A percentile compares a stretch with the other conserved stretches of the same genome.
Conservation (phyloP, 2,797 vertebrate genomes). For the Pangasius sanitwongsei region DNA sequence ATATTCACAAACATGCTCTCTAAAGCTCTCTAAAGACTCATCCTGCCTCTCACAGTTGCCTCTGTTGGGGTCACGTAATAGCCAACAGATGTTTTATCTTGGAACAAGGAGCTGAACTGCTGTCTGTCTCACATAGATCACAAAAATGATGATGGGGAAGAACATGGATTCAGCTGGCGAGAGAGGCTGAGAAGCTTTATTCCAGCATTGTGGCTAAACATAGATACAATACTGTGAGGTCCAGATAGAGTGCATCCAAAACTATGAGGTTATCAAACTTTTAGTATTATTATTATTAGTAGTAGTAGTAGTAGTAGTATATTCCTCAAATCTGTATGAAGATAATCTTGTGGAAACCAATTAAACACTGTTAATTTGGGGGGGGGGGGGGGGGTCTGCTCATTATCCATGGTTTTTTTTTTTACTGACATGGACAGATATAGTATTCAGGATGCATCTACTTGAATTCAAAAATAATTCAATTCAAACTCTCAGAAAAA, state of each 20-base stretch:
- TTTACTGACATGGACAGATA: neutral
- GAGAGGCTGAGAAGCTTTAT: neutral
- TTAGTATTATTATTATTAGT: neutral
- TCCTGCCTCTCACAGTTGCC: slow-evolving; percentile 22
- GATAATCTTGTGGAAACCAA: neutral
- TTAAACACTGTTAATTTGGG: slow-evolving; percentile 1
- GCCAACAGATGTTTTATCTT: slow-evolving; percentile 76
- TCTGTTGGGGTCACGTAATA: slow-evolving; percentile 74
- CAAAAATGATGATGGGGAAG: slow-evolving; percentile 65
- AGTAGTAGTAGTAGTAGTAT: too few relatives aligned
- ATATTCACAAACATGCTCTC: slow-evolving; percentile 6
- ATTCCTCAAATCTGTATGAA: neutral
- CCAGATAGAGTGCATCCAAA: neutral
- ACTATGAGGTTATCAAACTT: neutral
- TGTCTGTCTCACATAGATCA: slow-evolving; percentile 26
- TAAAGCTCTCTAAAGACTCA: slow-evolving; percentile 1
- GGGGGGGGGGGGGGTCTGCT: neutral
- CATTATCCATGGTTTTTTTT: neutral
- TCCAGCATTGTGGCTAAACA: neutral
- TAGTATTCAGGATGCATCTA: neutral
- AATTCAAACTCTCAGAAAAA: neutral
- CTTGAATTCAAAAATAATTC: neutral
- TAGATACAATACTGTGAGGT: neutral
- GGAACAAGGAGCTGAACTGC: slow-evolving; percentile 14
- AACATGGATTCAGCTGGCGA: neutral